Evolutionary conservation across 2,888 invertebrate genomes (phyloP).

Genomic region (Drosophila formosana): DNA sequence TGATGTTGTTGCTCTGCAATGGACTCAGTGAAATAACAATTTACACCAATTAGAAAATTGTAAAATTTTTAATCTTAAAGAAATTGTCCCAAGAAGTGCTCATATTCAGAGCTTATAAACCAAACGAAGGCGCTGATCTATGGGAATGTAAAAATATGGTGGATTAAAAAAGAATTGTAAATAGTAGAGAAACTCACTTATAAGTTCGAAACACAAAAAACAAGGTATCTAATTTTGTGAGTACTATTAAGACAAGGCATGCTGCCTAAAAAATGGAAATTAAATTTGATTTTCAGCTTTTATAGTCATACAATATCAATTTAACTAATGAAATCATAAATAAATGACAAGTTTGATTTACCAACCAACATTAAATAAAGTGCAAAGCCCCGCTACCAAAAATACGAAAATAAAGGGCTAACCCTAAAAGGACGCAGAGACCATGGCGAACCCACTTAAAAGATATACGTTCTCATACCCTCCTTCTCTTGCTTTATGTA

Average conservation of each 20-base stretch:
- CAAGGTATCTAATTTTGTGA: not conserved
- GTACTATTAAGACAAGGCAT: not conserved
- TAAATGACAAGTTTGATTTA: conserved; percentile 70
- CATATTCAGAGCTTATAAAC: conserved; percentile 4
- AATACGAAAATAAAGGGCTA: conserved; percentile 24
- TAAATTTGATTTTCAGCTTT: not conserved
- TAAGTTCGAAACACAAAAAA: not conserved
- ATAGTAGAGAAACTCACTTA: not conserved
- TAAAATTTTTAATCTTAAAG: not conserved
- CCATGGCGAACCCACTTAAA: conserved; percentile 49
- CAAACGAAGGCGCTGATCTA: not conserved
- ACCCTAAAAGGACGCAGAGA: conserved; percentile 45
- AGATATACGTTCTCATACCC: conserved; percentile 4
- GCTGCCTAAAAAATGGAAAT: not conserved
- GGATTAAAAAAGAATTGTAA: not conserved
- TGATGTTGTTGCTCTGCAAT: conserved; percentile 5
- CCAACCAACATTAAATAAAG: conserved; percentile 72
- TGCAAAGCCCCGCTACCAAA: conserved; percentile 44
- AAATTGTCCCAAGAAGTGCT: not conserved
- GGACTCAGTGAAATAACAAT: not conserved
- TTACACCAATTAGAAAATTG: not conserved
- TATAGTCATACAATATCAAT: conserved; percentile 39
- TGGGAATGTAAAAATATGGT: not conserved
- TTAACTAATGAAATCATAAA: conserved; percentile 73
- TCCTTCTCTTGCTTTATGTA: not conserved